Conservation (phyloP, 1,140 invertebrate species). For the Philopotamus ludificatus region DNA sequence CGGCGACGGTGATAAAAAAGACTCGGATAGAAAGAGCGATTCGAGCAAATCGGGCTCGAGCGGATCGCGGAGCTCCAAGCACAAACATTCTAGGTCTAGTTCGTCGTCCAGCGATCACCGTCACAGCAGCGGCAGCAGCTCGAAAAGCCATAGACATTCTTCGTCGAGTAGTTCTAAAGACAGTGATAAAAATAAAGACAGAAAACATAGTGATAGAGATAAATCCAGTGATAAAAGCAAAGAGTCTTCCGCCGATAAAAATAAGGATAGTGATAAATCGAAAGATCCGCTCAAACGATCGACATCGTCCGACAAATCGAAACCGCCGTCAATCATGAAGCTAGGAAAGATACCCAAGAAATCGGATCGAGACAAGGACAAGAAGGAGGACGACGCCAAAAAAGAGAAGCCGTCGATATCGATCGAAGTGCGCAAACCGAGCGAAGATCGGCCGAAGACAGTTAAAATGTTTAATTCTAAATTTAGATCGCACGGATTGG, state of each 20-base stretch:
- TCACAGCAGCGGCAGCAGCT: conserved; percentile 42
- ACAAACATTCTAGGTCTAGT: conserved; percentile 49
- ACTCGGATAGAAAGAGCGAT: conserved; percentile 51
- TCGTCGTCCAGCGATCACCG: conserved; percentile 42
- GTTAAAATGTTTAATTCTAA: conserved; percentile 87
- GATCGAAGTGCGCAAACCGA: conserved; percentile 72
- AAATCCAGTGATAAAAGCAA: conserved; percentile 52
- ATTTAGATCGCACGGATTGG: conserved; percentile 80
- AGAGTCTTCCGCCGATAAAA: conserved; percentile 48
- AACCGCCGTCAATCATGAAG: conserved; percentile 58
- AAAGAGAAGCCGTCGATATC: conserved; percentile 76
- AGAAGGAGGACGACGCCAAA: conserved; percentile 52
- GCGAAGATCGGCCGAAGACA: conserved; percentile 72
- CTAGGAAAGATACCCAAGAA: conserved; percentile 77
- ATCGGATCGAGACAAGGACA: conserved; percentile 44
- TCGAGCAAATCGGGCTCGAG: conserved; percentile 53
- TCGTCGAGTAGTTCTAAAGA: conserved; percentile 47
- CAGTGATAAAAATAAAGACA: conserved; percentile 42
- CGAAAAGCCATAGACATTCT: conserved; percentile 44
- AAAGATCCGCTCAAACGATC: conserved; percentile 67
- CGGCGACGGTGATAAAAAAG: conserved; percentile 47
- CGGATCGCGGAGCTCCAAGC: conserved; percentile 56
- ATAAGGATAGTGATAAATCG: conserved; percentile 62
- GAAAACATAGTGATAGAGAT: conserved; percentile 51
- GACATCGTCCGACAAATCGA: conserved; percentile 53